phyloP scores from a whole-genome alignment of 1,140 invertebrate genomes.

The Parapsyche elsis region DNA sequence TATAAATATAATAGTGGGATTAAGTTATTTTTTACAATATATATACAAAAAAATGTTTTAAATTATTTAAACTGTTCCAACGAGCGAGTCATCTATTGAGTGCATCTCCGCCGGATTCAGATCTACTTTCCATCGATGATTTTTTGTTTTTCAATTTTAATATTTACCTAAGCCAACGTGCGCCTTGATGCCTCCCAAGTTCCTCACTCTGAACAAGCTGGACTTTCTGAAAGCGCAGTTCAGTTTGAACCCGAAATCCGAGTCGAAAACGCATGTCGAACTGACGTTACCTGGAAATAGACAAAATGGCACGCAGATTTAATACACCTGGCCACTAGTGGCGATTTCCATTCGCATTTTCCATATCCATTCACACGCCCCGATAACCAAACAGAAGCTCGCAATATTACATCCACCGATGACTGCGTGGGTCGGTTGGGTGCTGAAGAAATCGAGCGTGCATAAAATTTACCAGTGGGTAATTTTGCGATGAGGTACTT shows the following conservation, averaged over 20 bases:
- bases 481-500: not conserved
- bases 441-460: not conserved
- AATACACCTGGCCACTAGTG: not conserved
- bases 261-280: slow-evolving; percentile 85
- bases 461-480: slow-evolving; percentile 2
- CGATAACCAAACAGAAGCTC: slow-evolving; percentile 4
- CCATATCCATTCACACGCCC: slow-evolving; percentile 11
- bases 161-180: slow-evolving; percentile 84
- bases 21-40: slow-evolving; percentile 29
- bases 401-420: not conserved
- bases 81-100: not conserved
- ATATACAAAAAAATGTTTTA: slow-evolving; percentile 2
- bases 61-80: not conserved
- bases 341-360: slow-evolving; percentile 3
- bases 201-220: slow-evolving; percentile 86
- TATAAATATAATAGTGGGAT: slow-evolving; percentile 3
- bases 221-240: slow-evolving; percentile 93
- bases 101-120: not conserved
- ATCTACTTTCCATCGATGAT: slow-evolving; percentile 34
- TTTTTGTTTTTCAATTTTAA: not conserved
- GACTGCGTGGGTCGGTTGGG: too few relatives aligned
- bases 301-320: slow-evolving; percentile 39
- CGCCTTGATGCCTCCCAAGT: slow-evolving; percentile 88
- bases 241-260: slow-evolving; percentile 86
- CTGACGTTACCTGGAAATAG: slow-evolving; percentile 69